Evolutionary conservation across 2,113 vertebrate species (phyloP), one percentile per base, ranked within the genome.

Genomic region (Sebastes fasciatus): DNA sequence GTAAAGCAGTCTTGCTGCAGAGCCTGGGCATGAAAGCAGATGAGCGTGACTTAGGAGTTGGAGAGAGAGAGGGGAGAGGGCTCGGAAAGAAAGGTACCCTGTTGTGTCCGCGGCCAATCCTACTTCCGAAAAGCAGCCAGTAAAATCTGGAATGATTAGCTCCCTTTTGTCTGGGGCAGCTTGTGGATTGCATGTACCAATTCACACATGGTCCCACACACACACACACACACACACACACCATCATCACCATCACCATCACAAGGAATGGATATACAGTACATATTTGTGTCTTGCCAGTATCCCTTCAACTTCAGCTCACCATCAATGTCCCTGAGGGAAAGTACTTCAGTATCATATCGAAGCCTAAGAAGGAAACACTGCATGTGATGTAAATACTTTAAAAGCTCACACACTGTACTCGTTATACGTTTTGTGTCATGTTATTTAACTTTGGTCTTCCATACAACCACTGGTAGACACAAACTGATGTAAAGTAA

Each of bases 81-180:
- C 57, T 67, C 67, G 52, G 69, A 88, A 86, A 88, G 73, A 91
- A 92, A 91, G 86, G 86, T 82, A 51, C 85, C 94, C 93, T 86
- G 91, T 90, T 89, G 94, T 89, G 91, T 86, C 91, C 80, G 63
- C 89, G 94, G 86, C 93, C 82, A 89, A 92, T 93, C 92, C 87
- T 86, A 16, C 74, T 71, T 82, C 83, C 77, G 42, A 91, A 93
- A 88, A 90, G 93, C 93, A 94, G 91, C 93, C 91, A 74, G 88
- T 73, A 82, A 80, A 95, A 95, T 94, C 96, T 93, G 92, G 74
- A 94, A 92, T 95, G 92, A 97, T 96, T 92, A 92, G 85, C 82
- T 91, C 57, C 34, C 46, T 82, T 91, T 95, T 94, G 91, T 94
- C 80, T 90, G 76, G 55, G 85, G 77, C 92, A 91, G 64, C 93